Evolutionary conservation across 2,888 invertebrate species (phyloP), one percentile per base, ranked within the genome.

Genomic region (Drosophila fulvimacula): DNA sequence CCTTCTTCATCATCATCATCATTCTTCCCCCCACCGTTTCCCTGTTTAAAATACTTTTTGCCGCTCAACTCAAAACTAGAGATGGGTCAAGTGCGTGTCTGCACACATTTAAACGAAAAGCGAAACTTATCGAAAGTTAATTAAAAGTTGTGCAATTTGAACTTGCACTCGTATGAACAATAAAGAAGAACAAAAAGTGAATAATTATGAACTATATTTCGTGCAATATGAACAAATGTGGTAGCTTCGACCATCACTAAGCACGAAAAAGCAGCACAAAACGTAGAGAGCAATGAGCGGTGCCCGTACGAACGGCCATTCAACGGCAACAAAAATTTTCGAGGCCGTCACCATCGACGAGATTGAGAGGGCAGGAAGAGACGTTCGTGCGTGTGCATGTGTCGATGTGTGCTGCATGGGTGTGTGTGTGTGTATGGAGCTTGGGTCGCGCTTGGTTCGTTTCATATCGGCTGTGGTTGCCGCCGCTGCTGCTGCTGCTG

Each of bases 261-360:
- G 41, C 34, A 71, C 82, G 80, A 84, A 87, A 79, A 61, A 65
- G 55, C 71, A 76, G 71, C 88, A 72, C 77, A 88, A 82, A 83
- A 59, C 77, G 59, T 51, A 74, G 70, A 85, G 70, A 64, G 69
- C 82, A 73, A 82, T 84, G 82, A 82, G 76, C 76, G 68, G 63
- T 73, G 76, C 71, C 76, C 63, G 71, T 65, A 61, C 61, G 64
- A 68, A 66, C 38, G 42, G 61, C 48, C 60, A 51, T 63, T 68
- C 44, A 68, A 65, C 63, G 56, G 52, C 57, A 62, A 46, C 64
- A 68, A 62, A 60, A 60, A 46, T 68, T 62, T 74, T 77, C 79
- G 77, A 79, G 77, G 76, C 78, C 76, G 78, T 71, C 71, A 55
- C 51, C 64, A 68, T 58, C 75, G 49, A 27, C 42, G 64, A 41